Percentiles rank a stretch among this genome's conserved stretches.
Conservation (phyloP, 2,888 invertebrate genomes). For the Drosophila algonquin region DNA sequence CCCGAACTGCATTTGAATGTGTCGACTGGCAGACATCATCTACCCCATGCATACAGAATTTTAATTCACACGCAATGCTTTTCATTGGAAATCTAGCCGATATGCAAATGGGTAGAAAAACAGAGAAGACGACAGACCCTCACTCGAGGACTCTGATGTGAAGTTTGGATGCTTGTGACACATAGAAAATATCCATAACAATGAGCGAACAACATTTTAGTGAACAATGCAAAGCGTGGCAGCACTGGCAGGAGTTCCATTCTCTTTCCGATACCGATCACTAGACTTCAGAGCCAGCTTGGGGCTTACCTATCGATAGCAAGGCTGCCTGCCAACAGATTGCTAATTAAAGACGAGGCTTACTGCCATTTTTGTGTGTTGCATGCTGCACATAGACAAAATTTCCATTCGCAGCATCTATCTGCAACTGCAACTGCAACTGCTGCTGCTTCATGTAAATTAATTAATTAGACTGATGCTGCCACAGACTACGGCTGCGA, state of each 20-base stretch:
- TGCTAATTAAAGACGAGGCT: background rate
- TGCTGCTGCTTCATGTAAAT: slow-evolving; percentile 71
- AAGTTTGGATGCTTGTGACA: background rate
- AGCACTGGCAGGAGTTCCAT: background rate
- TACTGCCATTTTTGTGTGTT: slow-evolving; percentile 24
- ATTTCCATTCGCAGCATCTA: slow-evolving; percentile 32
- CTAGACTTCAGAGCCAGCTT: background rate
- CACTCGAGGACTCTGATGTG: slow-evolving; percentile 11
- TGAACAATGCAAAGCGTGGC: background rate
- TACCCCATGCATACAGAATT: slow-evolving; percentile 37
- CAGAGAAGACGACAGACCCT: background rate
- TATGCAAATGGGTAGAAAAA: slow-evolving; percentile 58
- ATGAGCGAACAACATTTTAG: slow-evolving; percentile 21
- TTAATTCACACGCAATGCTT: slow-evolving; percentile 69
- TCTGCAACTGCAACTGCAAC: slow-evolving; percentile 7
- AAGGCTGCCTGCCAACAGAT: background rate
- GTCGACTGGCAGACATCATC: slow-evolving; percentile 39
- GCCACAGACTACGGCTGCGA: slow-evolving; percentile 18
- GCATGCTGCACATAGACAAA: slow-evolving; percentile 34
- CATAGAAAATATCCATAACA: slow-evolving; percentile 7
- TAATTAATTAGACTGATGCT: slow-evolving; percentile 69
- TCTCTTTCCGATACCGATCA: background rate
- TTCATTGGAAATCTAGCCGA: slow-evolving; percentile 63
- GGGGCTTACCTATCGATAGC: background rate
- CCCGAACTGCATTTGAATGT: slow-evolving; percentile 54